Evolutionary conservation across 2,113 vertebrate species (phyloP).

Genomic region (Danio rerio): DNA sequence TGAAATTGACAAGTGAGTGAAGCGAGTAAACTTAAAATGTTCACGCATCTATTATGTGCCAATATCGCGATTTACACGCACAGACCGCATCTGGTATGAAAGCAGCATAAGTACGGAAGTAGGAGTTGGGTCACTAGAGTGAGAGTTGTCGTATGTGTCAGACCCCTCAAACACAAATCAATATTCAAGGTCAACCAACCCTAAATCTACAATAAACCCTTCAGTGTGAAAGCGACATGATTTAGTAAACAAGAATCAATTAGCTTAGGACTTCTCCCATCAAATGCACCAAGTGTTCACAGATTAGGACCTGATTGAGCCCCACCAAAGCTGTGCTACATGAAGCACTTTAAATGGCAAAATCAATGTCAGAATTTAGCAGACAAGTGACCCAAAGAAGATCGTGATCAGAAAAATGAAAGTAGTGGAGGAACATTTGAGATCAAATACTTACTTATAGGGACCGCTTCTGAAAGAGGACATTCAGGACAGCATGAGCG

Average conservation of each 20-base stretch:
- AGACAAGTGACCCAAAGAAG: slow-evolving; percentile 15
- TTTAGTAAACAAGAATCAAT: neutral
- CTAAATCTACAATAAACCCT: neutral
- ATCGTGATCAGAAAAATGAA: slow-evolving; percentile 7
- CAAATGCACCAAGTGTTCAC: neutral
- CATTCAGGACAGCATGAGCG: slow-evolving; percentile 57
- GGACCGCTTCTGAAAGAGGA: slow-evolving; percentile 68
- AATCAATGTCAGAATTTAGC: neutral
- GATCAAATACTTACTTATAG: slow-evolving; percentile 70
- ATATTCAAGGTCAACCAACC: neutral
- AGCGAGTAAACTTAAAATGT: too few relatives aligned
- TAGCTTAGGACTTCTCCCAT: neutral
- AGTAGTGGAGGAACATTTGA: slow-evolving; percentile 25
- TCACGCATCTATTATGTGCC: too few relatives aligned
- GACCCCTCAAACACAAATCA: too few relatives aligned
- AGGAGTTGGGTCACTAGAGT: too few relatives aligned
- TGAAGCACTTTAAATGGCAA: neutral
- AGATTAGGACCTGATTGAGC: neutral
- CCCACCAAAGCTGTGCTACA: neutral
- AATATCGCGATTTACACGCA: too few relatives aligned
- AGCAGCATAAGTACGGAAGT: too few relatives aligned
- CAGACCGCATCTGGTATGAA: too few relatives aligned
- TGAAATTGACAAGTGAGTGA: too few relatives aligned
- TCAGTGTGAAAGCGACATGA: neutral
- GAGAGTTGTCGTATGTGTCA: too few relatives aligned